A percentile compares a stretch with the other conserved stretches of the same genome.
Conservation (phyloP, 2,888 invertebrate species). For the Sarcophaga rosellei region DNA sequence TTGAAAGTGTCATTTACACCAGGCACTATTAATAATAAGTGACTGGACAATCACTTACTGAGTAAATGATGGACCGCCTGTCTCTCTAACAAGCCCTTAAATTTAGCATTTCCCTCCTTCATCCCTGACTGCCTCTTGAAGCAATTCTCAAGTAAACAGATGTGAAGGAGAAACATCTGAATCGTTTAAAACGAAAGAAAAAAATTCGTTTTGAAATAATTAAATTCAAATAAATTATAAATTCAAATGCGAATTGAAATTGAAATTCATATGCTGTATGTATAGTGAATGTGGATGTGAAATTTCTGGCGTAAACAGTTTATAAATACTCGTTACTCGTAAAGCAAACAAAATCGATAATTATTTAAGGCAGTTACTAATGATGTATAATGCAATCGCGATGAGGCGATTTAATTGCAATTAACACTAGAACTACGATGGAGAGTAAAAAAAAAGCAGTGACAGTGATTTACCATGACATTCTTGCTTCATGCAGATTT, state of each 20-base stretch:
- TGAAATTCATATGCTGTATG: neutral
- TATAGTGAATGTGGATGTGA: neutral
- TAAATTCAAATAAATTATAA: neutral
- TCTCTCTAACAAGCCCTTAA: neutral
- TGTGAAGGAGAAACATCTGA: neutral
- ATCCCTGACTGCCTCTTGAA: neutral
- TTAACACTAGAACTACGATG: neutral
- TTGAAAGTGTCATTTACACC: neutral
- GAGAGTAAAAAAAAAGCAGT: neutral
- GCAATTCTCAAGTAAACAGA: neutral
- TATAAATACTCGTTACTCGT: neutral
- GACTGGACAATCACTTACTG: neutral
- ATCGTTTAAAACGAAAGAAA: too few species aligned
- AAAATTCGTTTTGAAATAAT: neutral
- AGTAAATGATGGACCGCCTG: neutral
- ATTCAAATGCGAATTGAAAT: neutral
- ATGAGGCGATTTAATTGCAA: neutral
- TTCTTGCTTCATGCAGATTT: too few species aligned
- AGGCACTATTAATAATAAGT: neutral
- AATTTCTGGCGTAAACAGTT: neutral
- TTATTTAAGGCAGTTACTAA: neutral
- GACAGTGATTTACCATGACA: too few species aligned
- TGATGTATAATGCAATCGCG: neutral
- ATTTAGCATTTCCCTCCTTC: neutral
- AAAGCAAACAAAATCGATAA: neutral